phyloP scores from a whole-genome alignment of 2,797 vertebrate genomes.

The Spinus pinus region DNA sequence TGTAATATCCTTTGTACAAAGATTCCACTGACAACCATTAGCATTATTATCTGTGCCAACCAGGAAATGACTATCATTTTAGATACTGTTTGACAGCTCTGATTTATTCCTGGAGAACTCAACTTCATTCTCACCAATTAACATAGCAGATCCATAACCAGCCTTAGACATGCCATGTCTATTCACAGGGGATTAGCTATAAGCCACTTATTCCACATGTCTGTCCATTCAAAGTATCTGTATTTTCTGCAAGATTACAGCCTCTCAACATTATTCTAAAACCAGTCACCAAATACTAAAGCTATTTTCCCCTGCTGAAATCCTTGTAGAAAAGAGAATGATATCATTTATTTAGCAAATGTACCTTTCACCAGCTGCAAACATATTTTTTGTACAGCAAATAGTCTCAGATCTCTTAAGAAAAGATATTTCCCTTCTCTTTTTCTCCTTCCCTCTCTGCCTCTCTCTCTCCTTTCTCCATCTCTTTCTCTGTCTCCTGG shows the following conservation, averaged over 20 bases:
- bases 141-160: constrained; percentile 44
- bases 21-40: constrained; percentile 27
- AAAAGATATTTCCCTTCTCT: not conserved
- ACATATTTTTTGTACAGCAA: not conserved
- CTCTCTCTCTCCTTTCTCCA: not conserved
- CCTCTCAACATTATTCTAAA: constrained; percentile 10
- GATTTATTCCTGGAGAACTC: constrained; percentile 47
- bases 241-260: constrained; percentile 27
- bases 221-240: constrained; percentile 26
- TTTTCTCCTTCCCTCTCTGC: not conserved
- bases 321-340: not conserved
- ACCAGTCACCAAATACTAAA: not conserved
- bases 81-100: constrained; percentile 54
- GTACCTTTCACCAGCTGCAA: not conserved
- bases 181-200: constrained; percentile 40
- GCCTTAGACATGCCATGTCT: not conserved
- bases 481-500: not conserved
- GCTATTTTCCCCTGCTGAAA: not conserved
- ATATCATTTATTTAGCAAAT: not conserved
- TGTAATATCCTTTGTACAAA: constrained; percentile 19
- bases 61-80: constrained; percentile 54
- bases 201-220: constrained; percentile 33
- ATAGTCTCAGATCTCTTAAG: not conserved
- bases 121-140: constrained; percentile 50
- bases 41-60: constrained; percentile 45